Evolutionary conservation across 2,888 invertebrate genomes (phyloP).

Genomic region (Apodemia zela): DNA sequence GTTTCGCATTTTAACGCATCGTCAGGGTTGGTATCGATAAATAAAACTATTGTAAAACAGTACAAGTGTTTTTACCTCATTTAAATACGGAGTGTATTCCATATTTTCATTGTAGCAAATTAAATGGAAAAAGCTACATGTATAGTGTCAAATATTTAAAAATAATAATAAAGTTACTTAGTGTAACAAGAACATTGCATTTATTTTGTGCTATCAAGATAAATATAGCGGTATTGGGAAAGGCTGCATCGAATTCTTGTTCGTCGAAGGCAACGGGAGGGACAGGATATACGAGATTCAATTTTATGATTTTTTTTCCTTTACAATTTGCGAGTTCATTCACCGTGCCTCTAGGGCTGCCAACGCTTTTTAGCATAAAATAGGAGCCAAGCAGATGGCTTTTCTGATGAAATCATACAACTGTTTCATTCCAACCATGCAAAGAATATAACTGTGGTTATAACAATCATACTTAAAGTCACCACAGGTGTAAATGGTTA

Average conservation of each 20-base stretch:
- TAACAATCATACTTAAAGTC: no score
- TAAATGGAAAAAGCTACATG: neutral
- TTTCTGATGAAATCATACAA: no score
- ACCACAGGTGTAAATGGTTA: no score
- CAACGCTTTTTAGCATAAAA: neutral
- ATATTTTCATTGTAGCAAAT: no score
- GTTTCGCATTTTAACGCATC: no score
- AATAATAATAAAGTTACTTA: neutral
- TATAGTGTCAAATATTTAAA: neutral
- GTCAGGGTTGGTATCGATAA: no score
- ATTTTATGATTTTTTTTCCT: conserved; percentile 49
- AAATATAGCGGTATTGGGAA: conserved; percentile 60
- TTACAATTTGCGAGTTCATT: conserved; percentile 45
- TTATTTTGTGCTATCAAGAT: conserved; percentile 48
- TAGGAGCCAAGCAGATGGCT: neutral
- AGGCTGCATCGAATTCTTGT: conserved; percentile 43
- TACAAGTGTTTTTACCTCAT: no score
- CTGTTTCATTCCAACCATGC: no score
- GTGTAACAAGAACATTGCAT: conserved; percentile 36
- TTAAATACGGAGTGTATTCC: no score
- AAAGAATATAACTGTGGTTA: no score
- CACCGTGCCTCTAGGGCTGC: conserved; percentile 37
- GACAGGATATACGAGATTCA: conserved; percentile 53
- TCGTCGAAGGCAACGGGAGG: conserved; percentile 54
- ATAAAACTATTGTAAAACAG: no score